These are phyloP conservation scores for Heliconius ismenius DNA, from an alignment of 2,888 invertebrate genomes.

Conservation along the genomic window DNA sequence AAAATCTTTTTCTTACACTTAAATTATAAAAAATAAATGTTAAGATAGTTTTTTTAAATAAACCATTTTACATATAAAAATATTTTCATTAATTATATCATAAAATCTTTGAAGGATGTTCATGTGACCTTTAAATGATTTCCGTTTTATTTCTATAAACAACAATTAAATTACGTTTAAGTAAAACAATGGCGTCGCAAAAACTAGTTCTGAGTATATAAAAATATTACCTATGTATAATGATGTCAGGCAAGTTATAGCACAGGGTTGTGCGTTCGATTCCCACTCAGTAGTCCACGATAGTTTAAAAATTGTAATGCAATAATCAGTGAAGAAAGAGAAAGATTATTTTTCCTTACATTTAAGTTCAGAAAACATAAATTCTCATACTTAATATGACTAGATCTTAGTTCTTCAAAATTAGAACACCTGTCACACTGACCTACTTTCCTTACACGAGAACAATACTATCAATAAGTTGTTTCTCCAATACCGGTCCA, in stretches of 20 bases:
- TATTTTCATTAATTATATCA: background rate
- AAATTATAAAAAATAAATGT: too few species aligned
- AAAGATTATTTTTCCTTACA: background rate
- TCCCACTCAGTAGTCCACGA: too few species aligned
- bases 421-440: constrained; percentile 17
- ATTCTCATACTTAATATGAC: background rate
- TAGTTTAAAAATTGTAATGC: background rate
- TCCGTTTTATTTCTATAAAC: background rate
- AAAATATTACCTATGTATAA: background rate
- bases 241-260: too few species aligned
- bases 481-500: constrained; percentile 20
- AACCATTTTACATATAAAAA: too few species aligned
- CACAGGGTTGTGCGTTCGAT: too few species aligned
- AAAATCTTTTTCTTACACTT: too few species aligned
- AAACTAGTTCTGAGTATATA: background rate
- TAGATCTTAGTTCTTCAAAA: background rate
- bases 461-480: constrained; percentile 28
- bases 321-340: background rate
- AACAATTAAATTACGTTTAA: background rate
- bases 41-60: too few species aligned
- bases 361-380: background rate
- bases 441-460: constrained; percentile 25
- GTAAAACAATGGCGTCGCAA: constrained; percentile 3
- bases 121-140: background rate
- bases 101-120: background rate